Evolutionary conservation across 2,113 vertebrate genomes (phyloP).

Genomic region (Caranx ignobilis): DNA sequence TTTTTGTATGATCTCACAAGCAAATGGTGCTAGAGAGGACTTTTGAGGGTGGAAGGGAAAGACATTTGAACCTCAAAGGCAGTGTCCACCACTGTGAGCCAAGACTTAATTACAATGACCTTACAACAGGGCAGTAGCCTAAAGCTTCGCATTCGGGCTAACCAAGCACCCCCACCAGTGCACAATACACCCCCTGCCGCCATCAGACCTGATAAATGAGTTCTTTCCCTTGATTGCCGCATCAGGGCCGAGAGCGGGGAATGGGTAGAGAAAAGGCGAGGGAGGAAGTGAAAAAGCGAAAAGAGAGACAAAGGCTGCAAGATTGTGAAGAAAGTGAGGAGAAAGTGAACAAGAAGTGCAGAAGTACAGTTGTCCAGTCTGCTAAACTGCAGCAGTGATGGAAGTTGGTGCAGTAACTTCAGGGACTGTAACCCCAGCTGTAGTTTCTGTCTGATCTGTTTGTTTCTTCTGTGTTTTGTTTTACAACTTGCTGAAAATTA

Average conservation of each 20-base stretch:
- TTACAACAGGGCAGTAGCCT: slow-evolving; percentile 76
- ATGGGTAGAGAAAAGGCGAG: slow-evolving; percentile 9
- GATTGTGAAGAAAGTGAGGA: neutral
- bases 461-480: neutral
- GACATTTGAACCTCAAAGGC: slow-evolving; percentile 82
- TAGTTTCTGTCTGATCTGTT: neutral
- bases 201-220: slow-evolving; percentile 73
- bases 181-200: slow-evolving; percentile 69
- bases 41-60: slow-evolving; percentile 71
- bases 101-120: slow-evolving; percentile 84
- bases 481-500: neutral
- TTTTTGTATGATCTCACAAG: slow-evolving; percentile 71
- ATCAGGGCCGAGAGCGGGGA: slow-evolving; percentile 53
- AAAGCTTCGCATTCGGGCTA: slow-evolving; percentile 66
- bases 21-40: slow-evolving; percentile 69
- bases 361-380: neutral
- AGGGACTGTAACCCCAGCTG: neutral
- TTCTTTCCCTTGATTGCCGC: slow-evolving; percentile 75
- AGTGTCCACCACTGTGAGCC: slow-evolving; percentile 70
- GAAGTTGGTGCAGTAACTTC: neutral
- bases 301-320: neutral
- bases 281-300: neutral
- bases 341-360: slow-evolving; percentile 29
- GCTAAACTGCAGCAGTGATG: neutral
- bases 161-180: slow-evolving; percentile 42